Percentiles rank a stretch among this genome's conserved stretches.
These are phyloP conservation scores for Umimayanthus kanabou DNA, from an alignment of 92 coral and sea anemone genomes.

Conservation along the genomic window DNA sequence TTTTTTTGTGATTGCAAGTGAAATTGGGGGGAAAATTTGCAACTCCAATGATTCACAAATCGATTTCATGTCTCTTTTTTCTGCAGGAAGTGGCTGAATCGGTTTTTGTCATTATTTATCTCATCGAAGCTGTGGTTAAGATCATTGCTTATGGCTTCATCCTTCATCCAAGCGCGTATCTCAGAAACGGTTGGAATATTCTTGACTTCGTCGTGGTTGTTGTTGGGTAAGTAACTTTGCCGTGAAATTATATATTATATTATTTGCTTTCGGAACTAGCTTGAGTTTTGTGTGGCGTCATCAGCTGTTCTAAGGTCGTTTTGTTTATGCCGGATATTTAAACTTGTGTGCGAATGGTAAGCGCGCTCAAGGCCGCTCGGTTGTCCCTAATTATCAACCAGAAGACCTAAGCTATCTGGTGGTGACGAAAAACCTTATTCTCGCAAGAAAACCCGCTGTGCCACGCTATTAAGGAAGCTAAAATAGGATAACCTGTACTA, in stretches of 20 bases:
- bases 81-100: slow-evolving; percentile 83
- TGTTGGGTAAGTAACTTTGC: slow-evolving; percentile 78
- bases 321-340: slow-evolving; percentile 68
- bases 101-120: slow-evolving; percentile 87
- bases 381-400: slow-evolving; percentile 18
- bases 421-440: slow-evolving; percentile 37
- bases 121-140: slow-evolving; percentile 89
- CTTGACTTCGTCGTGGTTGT: slow-evolving; percentile 95
- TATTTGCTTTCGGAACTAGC: slow-evolving; percentile 1
- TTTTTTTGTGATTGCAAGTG: slow-evolving; percentile 28
- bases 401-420: slow-evolving; percentile 31
- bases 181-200: slow-evolving; percentile 98
- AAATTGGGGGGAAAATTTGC: slow-evolving; percentile 14
- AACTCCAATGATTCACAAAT: not conserved
- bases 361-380: not conserved
- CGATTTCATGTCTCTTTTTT: slow-evolving; percentile 21
- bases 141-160: slow-evolving; percentile 88
- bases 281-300: slow-evolving; percentile 48
- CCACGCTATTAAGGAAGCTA: slow-evolving; percentile 15
- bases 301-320: slow-evolving; percentile 32
- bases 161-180: slow-evolving; percentile 84
- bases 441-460: slow-evolving; percentile 39
- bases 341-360: slow-evolving; percentile 25
- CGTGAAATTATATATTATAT: slow-evolving; percentile 1
- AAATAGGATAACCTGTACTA: slow-evolving; percentile 12